These are phyloP conservation scores for Archips xylosteana DNA, from an alignment of 2,888 invertebrate species.

Conservation along the genomic window DNA sequence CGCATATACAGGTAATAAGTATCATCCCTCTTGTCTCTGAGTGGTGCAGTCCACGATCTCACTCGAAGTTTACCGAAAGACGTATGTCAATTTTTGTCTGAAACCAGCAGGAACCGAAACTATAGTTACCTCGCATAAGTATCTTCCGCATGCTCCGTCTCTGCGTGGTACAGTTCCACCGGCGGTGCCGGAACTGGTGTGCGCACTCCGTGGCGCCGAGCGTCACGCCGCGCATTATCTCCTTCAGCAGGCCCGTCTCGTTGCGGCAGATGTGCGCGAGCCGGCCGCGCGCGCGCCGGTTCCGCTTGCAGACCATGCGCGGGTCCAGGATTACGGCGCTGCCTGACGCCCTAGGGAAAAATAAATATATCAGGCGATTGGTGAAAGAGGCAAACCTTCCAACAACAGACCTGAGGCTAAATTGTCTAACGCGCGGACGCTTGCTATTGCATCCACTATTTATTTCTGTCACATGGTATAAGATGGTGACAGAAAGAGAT, in stretches of 20 bases:
- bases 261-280: slow-evolving; percentile 94
- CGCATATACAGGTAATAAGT: no score
- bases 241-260: slow-evolving; percentile 91
- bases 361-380: background rate
- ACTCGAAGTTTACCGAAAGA: no score
- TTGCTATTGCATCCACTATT: no score
- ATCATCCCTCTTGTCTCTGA: no score
- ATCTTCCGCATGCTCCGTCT: slow-evolving; percentile 93
- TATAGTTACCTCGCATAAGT: slow-evolving; percentile 90
- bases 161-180: slow-evolving; percentile 96
- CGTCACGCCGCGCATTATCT: slow-evolving; percentile 93
- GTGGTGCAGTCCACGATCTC: no score
- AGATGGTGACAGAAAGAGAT: no score
- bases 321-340: slow-evolving; percentile 96
- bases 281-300: slow-evolving; percentile 90
- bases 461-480: no score
- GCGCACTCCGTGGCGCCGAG: slow-evolving; percentile 95
- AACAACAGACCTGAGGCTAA: no score
- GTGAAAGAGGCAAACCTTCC: no score
- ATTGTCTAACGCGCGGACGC: no score
- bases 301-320: slow-evolving; percentile 94
- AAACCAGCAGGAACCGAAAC: no score
- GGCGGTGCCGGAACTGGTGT: slow-evolving; percentile 92
- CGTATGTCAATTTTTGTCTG: no score
- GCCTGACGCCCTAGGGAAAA: slow-evolving; percentile 88